phyloP scores from a whole-genome alignment of 1,140 invertebrate species.

The Magallana ariakensis region DNA sequence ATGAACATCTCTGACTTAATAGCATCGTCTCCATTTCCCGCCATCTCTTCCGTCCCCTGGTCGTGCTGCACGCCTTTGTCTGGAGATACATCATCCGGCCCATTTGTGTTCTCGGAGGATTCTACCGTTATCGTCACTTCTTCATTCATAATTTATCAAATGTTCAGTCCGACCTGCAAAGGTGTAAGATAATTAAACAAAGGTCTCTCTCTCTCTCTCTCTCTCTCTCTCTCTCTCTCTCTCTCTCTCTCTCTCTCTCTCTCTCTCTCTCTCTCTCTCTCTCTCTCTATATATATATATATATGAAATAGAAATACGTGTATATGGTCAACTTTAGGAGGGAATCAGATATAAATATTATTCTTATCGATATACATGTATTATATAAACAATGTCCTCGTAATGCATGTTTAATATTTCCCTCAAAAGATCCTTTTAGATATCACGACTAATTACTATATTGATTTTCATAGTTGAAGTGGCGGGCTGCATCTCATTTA shows the following conservation, averaged over 20 bases:
- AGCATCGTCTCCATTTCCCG: background rate
- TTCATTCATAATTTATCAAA: background rate
- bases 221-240: too few species aligned
- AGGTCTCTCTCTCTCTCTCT: too few species aligned
- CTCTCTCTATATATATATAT: too few species aligned
- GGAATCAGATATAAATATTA: too few species aligned
- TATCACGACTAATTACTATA: background rate
- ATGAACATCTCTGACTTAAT: background rate
- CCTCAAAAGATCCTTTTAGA: background rate
- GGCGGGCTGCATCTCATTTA: background rate
- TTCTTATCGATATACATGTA: background rate
- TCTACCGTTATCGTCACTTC: background rate
- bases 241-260: too few species aligned
- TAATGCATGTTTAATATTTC: background rate
- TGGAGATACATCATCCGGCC: background rate
- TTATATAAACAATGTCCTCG: background rate
- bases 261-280: too few species aligned
- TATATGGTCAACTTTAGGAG: background rate
- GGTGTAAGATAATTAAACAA: background rate
- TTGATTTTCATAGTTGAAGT: too few species aligned
- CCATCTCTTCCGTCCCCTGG: background rate
- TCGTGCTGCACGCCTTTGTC: background rate
- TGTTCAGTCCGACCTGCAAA: background rate
- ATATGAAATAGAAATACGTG: background rate
- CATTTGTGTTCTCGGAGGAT: background rate